Evolutionary conservation across 53 echinoderm and acorn worm species (phyloP).

Genomic region (Apostichopus leukothele): DNA sequence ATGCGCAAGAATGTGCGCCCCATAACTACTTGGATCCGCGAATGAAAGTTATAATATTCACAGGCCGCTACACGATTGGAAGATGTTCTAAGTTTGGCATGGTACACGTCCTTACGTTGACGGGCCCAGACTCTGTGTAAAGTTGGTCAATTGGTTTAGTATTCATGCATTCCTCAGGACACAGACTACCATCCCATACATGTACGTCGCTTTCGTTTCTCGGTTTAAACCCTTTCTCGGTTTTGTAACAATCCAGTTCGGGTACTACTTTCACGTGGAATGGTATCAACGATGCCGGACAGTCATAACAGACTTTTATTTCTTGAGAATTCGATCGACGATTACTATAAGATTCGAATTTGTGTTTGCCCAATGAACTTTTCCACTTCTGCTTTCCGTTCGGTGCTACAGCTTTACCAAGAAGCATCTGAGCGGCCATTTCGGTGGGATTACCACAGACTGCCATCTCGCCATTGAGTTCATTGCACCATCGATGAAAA

Average conservation of each 20-base stretch:
- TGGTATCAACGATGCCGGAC: background rate
- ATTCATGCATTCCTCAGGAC: conserved; percentile 20
- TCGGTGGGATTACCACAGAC: conserved; percentile 28
- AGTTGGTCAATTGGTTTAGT: conserved; percentile 1
- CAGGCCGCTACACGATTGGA: too few species aligned
- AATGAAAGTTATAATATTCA: too few species aligned
- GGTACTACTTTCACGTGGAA: background rate
- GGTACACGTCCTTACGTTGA: background rate
- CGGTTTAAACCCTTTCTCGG: background rate
- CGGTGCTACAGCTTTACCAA: conserved; percentile 22
- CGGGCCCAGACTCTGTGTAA: background rate
- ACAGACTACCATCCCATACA: conserved; percentile 16
- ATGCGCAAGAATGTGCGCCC: too few species aligned
- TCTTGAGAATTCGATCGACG: background rate
- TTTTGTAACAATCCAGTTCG: background rate
- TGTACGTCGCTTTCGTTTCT: background rate
- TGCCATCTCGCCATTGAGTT: conserved; percentile 25
- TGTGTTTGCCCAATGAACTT: too few species aligned
- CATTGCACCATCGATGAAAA: conserved; percentile 34
- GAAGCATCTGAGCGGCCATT: conserved; percentile 19
- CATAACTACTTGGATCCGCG: too few species aligned
- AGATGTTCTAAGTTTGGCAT: too few species aligned
- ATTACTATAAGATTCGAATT: background rate
- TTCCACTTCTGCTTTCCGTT: conserved; percentile 2
- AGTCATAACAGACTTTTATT: conserved; percentile 7